These are phyloP conservation scores for Oenanthe oenanthe DNA, from an alignment of 2,113 vertebrate species.

Conservation along the genomic window DNA sequence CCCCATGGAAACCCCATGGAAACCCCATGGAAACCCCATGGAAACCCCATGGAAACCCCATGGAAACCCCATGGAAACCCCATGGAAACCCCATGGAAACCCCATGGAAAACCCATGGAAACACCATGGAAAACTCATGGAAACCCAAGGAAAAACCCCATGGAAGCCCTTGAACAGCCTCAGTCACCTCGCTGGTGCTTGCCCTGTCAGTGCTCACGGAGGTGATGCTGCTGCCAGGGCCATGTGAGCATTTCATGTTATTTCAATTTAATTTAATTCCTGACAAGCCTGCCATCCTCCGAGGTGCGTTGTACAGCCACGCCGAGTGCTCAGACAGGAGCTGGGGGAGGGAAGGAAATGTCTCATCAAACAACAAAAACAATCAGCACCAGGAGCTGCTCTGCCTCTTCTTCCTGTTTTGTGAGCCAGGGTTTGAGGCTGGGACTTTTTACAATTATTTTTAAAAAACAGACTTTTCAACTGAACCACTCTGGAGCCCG, in stretches of 20 bases:
- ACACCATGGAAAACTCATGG: background rate
- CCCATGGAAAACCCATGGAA: background rate
- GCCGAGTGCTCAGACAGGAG: background rate
- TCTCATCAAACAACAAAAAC: background rate
- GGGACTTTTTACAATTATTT: background rate
- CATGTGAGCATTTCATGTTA: background rate
- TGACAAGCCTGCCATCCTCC: background rate
- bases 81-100: rapidly evolving
- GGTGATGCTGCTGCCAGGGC: rapidly evolving
- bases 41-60: too few relatives aligned
- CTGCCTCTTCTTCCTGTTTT: background rate
- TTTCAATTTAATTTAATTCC: background rate
- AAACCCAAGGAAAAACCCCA: background rate
- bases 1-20: background rate
- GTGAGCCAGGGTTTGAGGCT: background rate
- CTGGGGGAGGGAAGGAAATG: background rate
- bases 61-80: too few relatives aligned
- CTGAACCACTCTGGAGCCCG: background rate
- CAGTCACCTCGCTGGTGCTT: rapidly evolving
- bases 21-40: too few relatives aligned
- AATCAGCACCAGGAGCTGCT: background rate
- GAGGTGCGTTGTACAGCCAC: background rate
- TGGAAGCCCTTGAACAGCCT: rapidly evolving
- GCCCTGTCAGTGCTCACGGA: background rate
- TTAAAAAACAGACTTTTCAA: background rate